These are phyloP conservation scores for Luehdorfia chinensis DNA, from an alignment of 1,140 invertebrate genomes.

Conservation along the genomic window DNA sequence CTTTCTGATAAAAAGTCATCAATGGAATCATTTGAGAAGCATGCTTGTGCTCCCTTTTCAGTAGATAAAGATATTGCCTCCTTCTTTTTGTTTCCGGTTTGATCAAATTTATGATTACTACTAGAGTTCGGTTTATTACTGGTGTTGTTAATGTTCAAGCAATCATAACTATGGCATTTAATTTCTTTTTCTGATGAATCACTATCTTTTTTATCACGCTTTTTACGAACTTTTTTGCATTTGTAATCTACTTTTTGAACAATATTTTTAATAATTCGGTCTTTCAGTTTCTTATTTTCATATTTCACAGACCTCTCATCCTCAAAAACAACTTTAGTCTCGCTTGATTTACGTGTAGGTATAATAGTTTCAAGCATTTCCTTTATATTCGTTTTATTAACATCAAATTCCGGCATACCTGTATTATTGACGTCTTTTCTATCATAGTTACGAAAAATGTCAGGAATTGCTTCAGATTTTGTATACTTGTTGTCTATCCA, in stretches of 20 bases:
- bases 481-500: constrained; percentile 40
- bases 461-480: constrained; percentile 36
- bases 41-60: constrained; percentile 49
- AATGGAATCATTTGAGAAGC: constrained; percentile 60
- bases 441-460: constrained; percentile 10
- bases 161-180: constrained; percentile 46
- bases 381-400: constrained; percentile 3
- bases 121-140: constrained; percentile 21
- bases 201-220: constrained; percentile 19
- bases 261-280: constrained; percentile 19
- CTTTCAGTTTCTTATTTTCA: constrained; percentile 17
- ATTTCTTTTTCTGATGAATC: constrained; percentile 49
- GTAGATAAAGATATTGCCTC: constrained; percentile 28
- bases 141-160: constrained; percentile 16
- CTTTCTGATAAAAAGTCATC: constrained; percentile 57
- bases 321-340: constrained; percentile 42
- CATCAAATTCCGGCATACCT: constrained; percentile 7
- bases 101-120: constrained; percentile 21
- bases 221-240: constrained; percentile 20
- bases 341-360: constrained; percentile 16
- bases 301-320: constrained; percentile 26
- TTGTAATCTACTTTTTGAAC: constrained; percentile 14
- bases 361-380: constrained; percentile 6
- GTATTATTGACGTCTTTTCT: constrained; percentile 11
- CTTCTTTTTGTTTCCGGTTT: constrained; percentile 23